These are phyloP conservation scores for Trimorus sp. DNA, from an alignment of 2,888 invertebrate species.

Conservation along the genomic window DNA sequence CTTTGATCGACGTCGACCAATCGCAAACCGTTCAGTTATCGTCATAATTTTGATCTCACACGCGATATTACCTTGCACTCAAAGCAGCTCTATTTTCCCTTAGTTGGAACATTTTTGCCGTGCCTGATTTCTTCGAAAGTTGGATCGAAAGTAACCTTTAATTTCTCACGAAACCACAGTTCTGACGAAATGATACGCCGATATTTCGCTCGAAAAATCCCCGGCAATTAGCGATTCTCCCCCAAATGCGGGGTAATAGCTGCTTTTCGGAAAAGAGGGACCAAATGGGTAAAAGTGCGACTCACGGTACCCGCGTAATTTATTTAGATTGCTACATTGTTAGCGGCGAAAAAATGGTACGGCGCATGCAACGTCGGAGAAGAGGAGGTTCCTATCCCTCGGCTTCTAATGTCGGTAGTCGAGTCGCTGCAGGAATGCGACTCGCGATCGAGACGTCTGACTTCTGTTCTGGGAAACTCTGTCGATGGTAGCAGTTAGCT, in stretches of 20 bases:
- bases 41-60: too few relatives aligned
- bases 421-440: slow-evolving; percentile 63
- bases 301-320: slow-evolving; percentile 51
- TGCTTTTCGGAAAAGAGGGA: slow-evolving; percentile 31
- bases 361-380: slow-evolving; percentile 33
- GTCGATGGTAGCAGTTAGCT: slow-evolving; percentile 60
- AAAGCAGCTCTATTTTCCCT: too few relatives aligned
- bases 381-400: slow-evolving; percentile 6
- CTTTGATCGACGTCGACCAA: too few relatives aligned
- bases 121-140: too few relatives aligned
- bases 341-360: slow-evolving; percentile 49
- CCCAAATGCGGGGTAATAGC: slow-evolving; percentile 13
- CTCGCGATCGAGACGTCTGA: slow-evolving; percentile 62
- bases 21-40: too few relatives aligned
- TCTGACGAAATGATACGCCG: background rate
- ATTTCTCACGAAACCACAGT: background rate
- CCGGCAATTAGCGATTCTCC: slow-evolving; percentile 1
- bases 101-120: too few relatives aligned
- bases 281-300: slow-evolving; percentile 24
- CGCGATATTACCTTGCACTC: too few relatives aligned
- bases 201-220: slow-evolving; percentile 1
- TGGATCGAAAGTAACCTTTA: too few relatives aligned
- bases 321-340: slow-evolving; percentile 63
- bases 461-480: slow-evolving; percentile 61
- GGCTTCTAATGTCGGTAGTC: slow-evolving; percentile 57